These are phyloP conservation scores for Phalera bucephala DNA, from an alignment of 2,888 invertebrate species.

Conservation along the genomic window DNA sequence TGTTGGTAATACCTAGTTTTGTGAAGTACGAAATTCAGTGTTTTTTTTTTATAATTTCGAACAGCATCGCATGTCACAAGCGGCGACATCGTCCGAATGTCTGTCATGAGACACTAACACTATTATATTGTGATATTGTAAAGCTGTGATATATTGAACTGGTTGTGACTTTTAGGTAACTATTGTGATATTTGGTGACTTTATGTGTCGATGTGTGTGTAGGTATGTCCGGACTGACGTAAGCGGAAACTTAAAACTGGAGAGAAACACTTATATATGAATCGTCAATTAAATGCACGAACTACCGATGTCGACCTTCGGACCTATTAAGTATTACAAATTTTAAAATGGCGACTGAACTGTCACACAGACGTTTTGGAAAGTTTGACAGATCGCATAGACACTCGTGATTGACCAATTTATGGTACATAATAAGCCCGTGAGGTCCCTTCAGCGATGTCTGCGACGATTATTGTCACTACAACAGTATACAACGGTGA, in stretches of 20 bases:
- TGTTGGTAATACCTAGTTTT: no score
- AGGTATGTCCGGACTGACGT: slow-evolving; percentile 38
- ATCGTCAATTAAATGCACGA: slow-evolving; percentile 13
- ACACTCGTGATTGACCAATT: no score
- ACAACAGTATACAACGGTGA: slow-evolving; percentile 60
- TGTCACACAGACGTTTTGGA: no score
- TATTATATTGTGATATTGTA: slow-evolving; percentile 74
- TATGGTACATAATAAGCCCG: background rate
- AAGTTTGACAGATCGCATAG: no score
- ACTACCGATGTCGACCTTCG: slow-evolving; percentile 20
- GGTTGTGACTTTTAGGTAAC: slow-evolving; percentile 79
- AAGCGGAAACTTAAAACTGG: slow-evolving; percentile 40
- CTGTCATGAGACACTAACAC: slow-evolving; percentile 41
- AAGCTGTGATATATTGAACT: slow-evolving; percentile 79
- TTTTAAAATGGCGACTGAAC: no score
- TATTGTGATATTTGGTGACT: slow-evolving; percentile 81
- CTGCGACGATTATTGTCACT: slow-evolving; percentile 69
- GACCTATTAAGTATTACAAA: no score
- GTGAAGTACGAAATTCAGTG: background rate
- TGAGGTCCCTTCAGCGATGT: slow-evolving; percentile 28
- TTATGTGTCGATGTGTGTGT: slow-evolving; percentile 30
- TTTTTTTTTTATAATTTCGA: background rate
- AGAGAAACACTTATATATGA: slow-evolving; percentile 26
- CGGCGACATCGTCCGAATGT: slow-evolving; percentile 29
- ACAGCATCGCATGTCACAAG: slow-evolving; percentile 31